Conservation (phyloP, 2,797 vertebrate species). For the Gallinago nigripennis region DNA sequence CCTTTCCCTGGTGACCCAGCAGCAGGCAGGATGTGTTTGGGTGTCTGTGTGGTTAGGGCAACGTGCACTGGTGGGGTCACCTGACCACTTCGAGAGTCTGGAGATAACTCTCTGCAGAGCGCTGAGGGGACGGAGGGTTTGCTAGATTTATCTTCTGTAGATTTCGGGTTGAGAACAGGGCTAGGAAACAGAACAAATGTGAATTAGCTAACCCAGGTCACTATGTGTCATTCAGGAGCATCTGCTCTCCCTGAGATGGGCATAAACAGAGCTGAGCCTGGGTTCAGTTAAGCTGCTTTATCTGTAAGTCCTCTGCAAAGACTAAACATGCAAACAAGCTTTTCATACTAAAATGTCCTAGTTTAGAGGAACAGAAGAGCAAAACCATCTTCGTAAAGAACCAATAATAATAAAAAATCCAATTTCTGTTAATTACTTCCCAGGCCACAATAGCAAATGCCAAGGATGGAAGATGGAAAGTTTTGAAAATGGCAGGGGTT, state of each 20-base stretch:
- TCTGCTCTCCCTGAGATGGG: neutral
- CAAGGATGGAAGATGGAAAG: neutral
- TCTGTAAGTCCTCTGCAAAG: slow-evolving; percentile 27
- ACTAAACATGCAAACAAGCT: slow-evolving; percentile 20
- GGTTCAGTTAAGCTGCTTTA: neutral
- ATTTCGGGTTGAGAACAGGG: neutral
- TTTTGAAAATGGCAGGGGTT: neutral
- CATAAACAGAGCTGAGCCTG: neutral
- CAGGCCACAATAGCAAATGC: neutral
- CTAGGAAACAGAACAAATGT: neutral
- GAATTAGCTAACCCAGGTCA: neutral
- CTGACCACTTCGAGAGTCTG: neutral
- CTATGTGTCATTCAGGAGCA: neutral
- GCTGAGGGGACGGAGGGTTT: neutral
- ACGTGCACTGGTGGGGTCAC: neutral
- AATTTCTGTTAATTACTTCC: neutral
- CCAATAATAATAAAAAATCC: neutral
- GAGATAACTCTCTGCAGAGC: neutral
- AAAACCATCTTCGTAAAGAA: slow-evolving; percentile 3
- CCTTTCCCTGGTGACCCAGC: neutral
- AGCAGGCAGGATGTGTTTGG: neutral
- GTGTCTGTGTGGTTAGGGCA: neutral
- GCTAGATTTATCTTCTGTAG: neutral
- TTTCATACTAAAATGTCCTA: slow-evolving; percentile 16
- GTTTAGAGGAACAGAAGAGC: neutral